Evolutionary conservation across 2,888 invertebrate genomes (phyloP), one percentile per base, ranked within the genome.

Genomic region (Vandiemenella viatica): DNA sequence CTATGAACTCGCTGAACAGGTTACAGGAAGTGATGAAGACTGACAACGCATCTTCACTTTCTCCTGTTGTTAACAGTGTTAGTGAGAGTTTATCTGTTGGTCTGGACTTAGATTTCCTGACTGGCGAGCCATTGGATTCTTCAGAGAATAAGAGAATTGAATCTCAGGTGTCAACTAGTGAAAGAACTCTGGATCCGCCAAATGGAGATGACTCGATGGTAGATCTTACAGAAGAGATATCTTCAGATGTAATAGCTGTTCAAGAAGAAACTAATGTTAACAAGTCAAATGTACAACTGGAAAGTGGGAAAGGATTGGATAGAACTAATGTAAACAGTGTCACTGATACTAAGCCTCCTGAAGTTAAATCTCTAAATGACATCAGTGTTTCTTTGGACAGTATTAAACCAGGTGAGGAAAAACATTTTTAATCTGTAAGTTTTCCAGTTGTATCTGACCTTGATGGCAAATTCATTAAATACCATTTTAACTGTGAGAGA

Each of bases 361-460:
- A 71, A 55, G 63, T 74, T 19, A 72, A 74, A 59, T 66, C 74
- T 2, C 62, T 81, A 52, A 76, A 74, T 3, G 83, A 90, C 61
- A 76, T 92, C 46, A 70, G 73, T 60, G 76, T 92, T 43, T 77
- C 81, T 10, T 66, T 92, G 56, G 79, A 85, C 60, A 77, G 76
- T 57, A 80, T 92, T 45, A 79, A 79, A 59, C 87, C 90, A 32
- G 80, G 76, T 74, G 61, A 57, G 45, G 37, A 21, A 15, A 18
- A 16, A 40, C 6, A 15, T n/a, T n/a, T n/a, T n/a, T n/a, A n/a
- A n/a, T n/a, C n/a, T n/a, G n/a, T n/a, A n/a, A 43, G 20, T 18
- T 45, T 15, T 46, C 23, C 16, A 37, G 15, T 15, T 46, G 13
- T 17, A 43, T 37, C n/a, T n/a, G n/a, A n/a, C n/a, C n/a, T n/a